Percentiles rank a stretch among this genome's conserved stretches.
Conservation (phyloP, 2,113 vertebrate species). For the Cervus canadensis region DNA sequence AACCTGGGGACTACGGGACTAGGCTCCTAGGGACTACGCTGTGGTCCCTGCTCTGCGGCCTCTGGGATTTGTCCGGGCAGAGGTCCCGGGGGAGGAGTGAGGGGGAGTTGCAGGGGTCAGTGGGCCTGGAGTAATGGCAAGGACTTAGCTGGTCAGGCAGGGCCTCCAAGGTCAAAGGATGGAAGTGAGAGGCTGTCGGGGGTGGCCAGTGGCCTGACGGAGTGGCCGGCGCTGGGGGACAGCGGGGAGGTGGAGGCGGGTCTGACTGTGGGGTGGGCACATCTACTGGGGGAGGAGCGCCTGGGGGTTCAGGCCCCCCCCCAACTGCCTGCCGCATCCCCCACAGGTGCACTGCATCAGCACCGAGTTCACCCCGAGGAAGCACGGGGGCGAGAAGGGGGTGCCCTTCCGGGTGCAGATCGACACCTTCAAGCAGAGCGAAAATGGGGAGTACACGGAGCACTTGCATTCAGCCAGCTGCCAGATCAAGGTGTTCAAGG, state of each 20-base stretch:
- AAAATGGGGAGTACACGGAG: slow-evolving; percentile 90
- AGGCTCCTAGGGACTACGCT: background rate
- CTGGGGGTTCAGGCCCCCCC: accelerated
- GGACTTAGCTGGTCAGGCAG: background rate
- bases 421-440: slow-evolving; percentile 91
- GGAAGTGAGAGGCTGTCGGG: background rate
- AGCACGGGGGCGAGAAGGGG: slow-evolving; percentile 96
- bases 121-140: background rate
- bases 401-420: slow-evolving; percentile 95
- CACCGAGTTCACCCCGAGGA: slow-evolving; percentile 95
- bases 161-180: background rate
- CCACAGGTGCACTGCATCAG: slow-evolving; percentile 96
- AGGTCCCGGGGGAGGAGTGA: background rate
- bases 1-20: background rate
- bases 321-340: accelerated
- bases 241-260: background rate
- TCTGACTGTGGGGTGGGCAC: background rate
- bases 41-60: too few relatives aligned
- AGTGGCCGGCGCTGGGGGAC: background rate
- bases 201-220: background rate
- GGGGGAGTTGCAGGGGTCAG: too few relatives aligned
- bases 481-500: slow-evolving; percentile 99
- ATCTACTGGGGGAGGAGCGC: too few relatives aligned
- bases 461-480: slow-evolving; percentile 94
- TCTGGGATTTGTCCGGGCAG: background rate